A percentile compares a stretch with the other conserved stretches of the same genome.
These are phyloP conservation scores for Melanchra persicariae DNA, from an alignment of 2,888 invertebrate species.

Conservation along the genomic window DNA sequence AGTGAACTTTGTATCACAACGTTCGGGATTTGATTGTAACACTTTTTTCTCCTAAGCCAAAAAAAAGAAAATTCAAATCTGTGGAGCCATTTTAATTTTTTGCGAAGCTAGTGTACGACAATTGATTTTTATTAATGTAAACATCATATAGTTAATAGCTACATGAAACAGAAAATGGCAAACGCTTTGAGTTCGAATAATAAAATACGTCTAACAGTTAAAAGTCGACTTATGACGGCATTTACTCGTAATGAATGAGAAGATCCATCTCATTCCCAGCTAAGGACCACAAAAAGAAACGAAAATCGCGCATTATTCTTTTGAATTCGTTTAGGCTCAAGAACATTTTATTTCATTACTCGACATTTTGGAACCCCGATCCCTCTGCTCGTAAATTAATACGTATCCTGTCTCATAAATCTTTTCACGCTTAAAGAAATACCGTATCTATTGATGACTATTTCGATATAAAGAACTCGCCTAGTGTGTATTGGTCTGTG, in stretches of 20 bases:
- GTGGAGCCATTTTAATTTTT: too few species aligned
- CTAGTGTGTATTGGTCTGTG: neutral
- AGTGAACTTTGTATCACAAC: too few species aligned
- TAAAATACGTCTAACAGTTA: neutral
- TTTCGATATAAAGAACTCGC: constrained; percentile 26
- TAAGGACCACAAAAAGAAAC: constrained; percentile 15
- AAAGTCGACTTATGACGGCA: neutral
- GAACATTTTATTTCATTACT: constrained; percentile 52
- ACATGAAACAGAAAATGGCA: neutral
- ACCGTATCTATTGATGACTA: constrained; percentile 50
- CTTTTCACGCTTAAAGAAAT: constrained; percentile 53
- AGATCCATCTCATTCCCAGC: neutral
- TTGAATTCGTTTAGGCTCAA: constrained; percentile 39
- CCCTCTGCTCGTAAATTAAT: constrained; percentile 59
- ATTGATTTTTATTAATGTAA: too few species aligned
- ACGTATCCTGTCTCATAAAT: constrained; percentile 60
- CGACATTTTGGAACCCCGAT: constrained; percentile 48
- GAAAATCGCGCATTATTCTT: constrained; percentile 23
- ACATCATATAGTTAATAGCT: too few species aligned
- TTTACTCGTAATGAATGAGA: constrained; percentile 8
- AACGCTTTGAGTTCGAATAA: constrained; percentile 2
- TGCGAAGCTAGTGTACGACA: too few species aligned
- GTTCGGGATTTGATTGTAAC: too few species aligned
- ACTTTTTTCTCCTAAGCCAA: too few species aligned
- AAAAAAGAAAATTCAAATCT: too few species aligned